A percentile compares a stretch with the other conserved stretches of the same genome.
Conservation (phyloP, 2,113 vertebrate genomes). For the Monarcha castaneiventris region DNA sequence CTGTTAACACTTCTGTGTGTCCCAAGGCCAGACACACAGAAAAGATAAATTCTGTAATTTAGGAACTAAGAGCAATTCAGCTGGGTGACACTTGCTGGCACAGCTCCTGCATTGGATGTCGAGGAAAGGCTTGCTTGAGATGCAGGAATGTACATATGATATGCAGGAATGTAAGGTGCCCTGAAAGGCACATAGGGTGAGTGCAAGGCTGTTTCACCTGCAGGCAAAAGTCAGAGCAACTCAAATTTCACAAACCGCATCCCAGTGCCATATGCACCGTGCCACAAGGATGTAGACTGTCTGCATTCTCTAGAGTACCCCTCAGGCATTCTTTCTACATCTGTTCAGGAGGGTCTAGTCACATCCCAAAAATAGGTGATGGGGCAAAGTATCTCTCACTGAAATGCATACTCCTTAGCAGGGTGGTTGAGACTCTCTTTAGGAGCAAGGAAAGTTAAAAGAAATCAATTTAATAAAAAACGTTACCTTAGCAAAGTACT, state of each 20-base stretch:
- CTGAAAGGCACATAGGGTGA: background rate
- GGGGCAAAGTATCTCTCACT: background rate
- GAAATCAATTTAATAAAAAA: background rate
- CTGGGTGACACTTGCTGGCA: background rate
- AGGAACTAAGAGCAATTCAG: background rate
- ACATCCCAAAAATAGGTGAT: background rate
- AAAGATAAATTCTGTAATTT: background rate
- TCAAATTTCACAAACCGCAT: background rate
- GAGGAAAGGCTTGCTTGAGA: background rate
- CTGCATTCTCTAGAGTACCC: background rate
- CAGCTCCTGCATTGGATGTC: background rate
- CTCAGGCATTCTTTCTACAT: background rate
- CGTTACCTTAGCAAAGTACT: background rate
- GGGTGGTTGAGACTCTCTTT: background rate
- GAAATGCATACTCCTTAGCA: background rate
- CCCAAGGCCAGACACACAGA: background rate
- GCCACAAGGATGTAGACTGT: background rate
- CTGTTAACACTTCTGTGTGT: background rate
- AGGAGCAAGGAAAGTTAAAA: background rate
- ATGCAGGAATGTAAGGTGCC: background rate
- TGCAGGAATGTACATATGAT: background rate
- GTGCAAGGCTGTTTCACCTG: background rate
- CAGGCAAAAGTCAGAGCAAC: background rate
- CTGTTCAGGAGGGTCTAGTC: background rate
- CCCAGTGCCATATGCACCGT: background rate